Percentiles rank a stretch among this genome's conserved stretches.
phyloP scores from a whole-genome alignment of 2,888 invertebrate species.

The Brenthis hecate region DNA sequence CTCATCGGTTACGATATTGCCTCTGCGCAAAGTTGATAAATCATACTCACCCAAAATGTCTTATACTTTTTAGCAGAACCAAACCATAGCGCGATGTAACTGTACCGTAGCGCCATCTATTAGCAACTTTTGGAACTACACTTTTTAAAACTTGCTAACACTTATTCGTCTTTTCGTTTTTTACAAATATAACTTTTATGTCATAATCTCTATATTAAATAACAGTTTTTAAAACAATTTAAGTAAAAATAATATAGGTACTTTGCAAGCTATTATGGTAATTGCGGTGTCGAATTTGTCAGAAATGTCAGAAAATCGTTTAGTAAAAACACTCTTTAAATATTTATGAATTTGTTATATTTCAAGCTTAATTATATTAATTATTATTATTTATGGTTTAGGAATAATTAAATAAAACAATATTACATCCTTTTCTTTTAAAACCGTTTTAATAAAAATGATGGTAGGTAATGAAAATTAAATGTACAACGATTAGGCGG shows the following conservation, averaged over 20 bases:
- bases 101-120: constrained; percentile 59
- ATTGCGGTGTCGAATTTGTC: neutral
- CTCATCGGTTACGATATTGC: constrained; percentile 94
- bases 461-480: neutral
- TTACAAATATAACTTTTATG: neutral
- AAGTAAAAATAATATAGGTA: neutral
- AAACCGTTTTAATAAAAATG: neutral
- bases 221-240: neutral
- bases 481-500: constrained; percentile 31
- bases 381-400: no score
- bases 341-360: neutral
- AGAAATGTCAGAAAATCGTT: neutral
- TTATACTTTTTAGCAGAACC: constrained; percentile 26
- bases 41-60: constrained; percentile 88
- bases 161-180: neutral
- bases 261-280: neutral
- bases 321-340: neutral
- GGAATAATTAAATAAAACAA: neutral
- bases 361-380: neutral
- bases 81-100: constrained; percentile 55
- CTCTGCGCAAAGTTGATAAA: constrained; percentile 91
- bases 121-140: constrained; percentile 10
- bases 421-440: no score
- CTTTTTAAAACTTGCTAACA: neutral
- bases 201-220: neutral